Conservation (phyloP, 2,797 vertebrate species). For the Xiphorhynchus erythropygius region DNA sequence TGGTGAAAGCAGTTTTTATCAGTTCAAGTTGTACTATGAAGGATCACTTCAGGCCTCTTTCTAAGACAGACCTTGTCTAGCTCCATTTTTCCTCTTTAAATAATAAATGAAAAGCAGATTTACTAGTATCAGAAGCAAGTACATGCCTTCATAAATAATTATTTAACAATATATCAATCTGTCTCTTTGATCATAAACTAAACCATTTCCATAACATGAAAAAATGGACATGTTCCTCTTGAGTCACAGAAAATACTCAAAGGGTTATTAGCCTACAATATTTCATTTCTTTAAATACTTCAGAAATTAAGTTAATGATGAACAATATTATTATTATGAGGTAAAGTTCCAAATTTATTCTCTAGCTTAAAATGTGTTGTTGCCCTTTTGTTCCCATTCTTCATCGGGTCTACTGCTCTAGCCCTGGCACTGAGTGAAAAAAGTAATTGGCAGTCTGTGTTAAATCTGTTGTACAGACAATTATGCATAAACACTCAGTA, state of each 20-base stretch:
- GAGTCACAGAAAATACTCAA: not conserved
- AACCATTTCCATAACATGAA: not conserved
- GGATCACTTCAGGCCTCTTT: not conserved
- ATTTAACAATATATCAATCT: not conserved
- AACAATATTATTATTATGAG: not conserved
- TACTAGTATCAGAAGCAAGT: not conserved
- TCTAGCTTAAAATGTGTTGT: not conserved
- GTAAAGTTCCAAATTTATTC: not conserved
- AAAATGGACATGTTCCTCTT: not conserved
- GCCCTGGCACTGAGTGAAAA: not conserved
- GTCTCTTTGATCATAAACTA: not conserved
- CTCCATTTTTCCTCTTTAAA: not conserved
- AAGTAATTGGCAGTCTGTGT: not conserved
- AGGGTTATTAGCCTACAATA: not conserved
- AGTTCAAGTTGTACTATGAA: not conserved
- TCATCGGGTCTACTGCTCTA: not conserved
- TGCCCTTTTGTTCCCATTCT: not conserved
- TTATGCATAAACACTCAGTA: not conserved
- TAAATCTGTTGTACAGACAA: not conserved
- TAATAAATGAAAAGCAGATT: not conserved
- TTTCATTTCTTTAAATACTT: not conserved
- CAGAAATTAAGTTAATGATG: not conserved
- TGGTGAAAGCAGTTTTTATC: not conserved
- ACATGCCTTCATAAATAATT: not conserved
- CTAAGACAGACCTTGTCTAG: not conserved